Conservation (phyloP, 2,113 vertebrate genomes). For the Clupea harengus region DNA sequence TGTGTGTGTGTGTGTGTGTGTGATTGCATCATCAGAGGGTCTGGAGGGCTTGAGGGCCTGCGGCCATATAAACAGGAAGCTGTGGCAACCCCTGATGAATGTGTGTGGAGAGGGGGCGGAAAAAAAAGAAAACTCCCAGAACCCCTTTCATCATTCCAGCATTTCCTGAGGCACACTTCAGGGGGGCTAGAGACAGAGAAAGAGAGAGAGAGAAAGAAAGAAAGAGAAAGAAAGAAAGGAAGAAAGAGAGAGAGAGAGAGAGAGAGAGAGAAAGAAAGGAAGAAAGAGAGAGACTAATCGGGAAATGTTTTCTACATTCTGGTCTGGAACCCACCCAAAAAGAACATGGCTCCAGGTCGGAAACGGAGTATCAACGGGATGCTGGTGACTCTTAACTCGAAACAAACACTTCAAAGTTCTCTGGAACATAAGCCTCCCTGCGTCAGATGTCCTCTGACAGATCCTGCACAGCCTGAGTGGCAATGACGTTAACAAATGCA, state of each 20-base stretch:
- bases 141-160: slow-evolving; percentile 53
- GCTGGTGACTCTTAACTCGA: slow-evolving; percentile 16
- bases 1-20: not conserved
- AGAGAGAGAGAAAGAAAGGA: slow-evolving; percentile 5
- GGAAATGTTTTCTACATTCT: slow-evolving; percentile 39
- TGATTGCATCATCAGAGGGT: slow-evolving; percentile 58
- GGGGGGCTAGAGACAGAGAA: slow-evolving; percentile 17
- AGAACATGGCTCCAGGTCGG: slow-evolving; percentile 35
- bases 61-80: slow-evolving; percentile 59
- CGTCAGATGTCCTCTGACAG: too few species aligned
- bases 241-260: not conserved
- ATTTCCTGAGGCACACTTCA: slow-evolving; percentile 47
- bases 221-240: not conserved
- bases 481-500: too few species aligned
- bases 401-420: slow-evolving; percentile 49
- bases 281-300: slow-evolving; percentile 25
- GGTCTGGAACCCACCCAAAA: slow-evolving; percentile 33
- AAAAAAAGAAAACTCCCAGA: not conserved
- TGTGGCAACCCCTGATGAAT: slow-evolving; percentile 49
- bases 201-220: slow-evolving; percentile 17
- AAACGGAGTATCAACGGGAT: slow-evolving; percentile 39
- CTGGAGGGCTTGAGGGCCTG: slow-evolving; percentile 39
- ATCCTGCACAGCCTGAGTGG: too few species aligned
- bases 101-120: slow-evolving; percentile 32
- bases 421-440: too few species aligned